Base-by-base conservation (phyloP, 35 echinoderm and acorn worm genomes). In the Stichopus chloronotus region DNA sequence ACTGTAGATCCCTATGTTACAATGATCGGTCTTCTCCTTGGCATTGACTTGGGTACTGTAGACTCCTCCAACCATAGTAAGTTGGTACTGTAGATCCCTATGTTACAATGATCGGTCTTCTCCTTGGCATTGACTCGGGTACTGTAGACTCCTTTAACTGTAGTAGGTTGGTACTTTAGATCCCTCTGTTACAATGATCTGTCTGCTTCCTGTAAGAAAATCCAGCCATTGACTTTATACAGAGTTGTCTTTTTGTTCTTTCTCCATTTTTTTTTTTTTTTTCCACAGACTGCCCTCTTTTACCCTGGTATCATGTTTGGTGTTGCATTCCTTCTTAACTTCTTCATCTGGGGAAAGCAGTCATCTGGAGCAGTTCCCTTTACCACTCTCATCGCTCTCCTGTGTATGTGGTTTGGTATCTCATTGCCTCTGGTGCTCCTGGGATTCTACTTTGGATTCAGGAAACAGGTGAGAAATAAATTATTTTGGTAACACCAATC, bases 321-420 rank as follows among this genome's bases (percentile, higher is more conserved):
- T 7, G 56, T 92, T 55, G 76, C 92, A 17, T 99, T 99, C 90
- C 83, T 96, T 58, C 94, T 99, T 71, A 99, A 99, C 79, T 99
- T 99, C 92, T 99, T 99, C 90, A 99, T 99, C 78, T 94, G 93
- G 95, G 97, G 97, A 23, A 99, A 99, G 90, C 97, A 96, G 23
- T 99, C 97, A 81, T 99, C 97, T 20, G 97, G 97, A 52, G 95
- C 97, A n/a, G 97, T 99, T 13, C 97, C 97, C 4, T 99, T 99
- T 86, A 93, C 93, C 52, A 99, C 97, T 16, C 94, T 99, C 56
- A 55, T 99, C 8, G 97, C 97, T 3, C 87, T 99, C 2, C 90
- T 99, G 5, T 99, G 97, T 59, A 99, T 99, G 97, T 99, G 97
- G 97, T 96, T 96, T 79, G 97, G 97, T 52, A 99, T 99, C 12